These are phyloP conservation scores for Scolanthus callimorphus DNA, from an alignment of 92 coral and sea anemone genomes.

Conservation along the genomic window DNA sequence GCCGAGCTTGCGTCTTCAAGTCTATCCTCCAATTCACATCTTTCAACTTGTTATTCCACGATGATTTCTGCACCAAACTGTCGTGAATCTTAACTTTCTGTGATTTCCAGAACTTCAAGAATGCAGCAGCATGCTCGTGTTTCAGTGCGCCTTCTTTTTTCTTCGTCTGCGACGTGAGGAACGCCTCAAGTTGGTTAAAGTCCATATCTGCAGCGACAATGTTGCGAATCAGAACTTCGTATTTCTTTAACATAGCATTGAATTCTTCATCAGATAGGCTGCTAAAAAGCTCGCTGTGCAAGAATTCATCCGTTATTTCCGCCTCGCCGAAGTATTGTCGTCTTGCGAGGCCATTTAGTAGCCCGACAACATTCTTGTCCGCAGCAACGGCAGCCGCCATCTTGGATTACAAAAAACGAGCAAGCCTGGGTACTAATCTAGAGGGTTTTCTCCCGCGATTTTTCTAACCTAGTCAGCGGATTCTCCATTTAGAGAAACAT, in stretches of 20 bases:
- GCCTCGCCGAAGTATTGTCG: constrained; percentile 87
- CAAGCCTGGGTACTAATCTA: no score
- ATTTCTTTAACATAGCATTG: constrained; percentile 71
- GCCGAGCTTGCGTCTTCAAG: constrained; percentile 89
- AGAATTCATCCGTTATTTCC: constrained; percentile 87
- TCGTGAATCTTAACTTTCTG: constrained; percentile 94
- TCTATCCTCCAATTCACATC: constrained; percentile 95
- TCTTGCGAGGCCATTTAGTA: constrained; percentile 93
- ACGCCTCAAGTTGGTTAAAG: constrained; percentile 94
- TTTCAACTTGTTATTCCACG: constrained; percentile 86
- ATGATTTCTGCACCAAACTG: constrained; percentile 77
- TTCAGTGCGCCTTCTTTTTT: constrained; percentile 85
- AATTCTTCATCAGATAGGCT: constrained; percentile 81
- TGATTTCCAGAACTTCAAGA: constrained; percentile 96
- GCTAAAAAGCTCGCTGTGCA: constrained; percentile 83
- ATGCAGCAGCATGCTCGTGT: constrained; percentile 95
- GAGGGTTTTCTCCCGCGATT: no score
- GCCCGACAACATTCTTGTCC: constrained; percentile 91
- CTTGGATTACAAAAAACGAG: constrained; percentile 15
- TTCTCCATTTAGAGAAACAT: no score
- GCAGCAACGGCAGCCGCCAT: constrained; percentile 88
- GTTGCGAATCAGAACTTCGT: constrained; percentile 68
- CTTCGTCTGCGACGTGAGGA: constrained; percentile 87
- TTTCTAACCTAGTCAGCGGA: constrained; percentile 4
- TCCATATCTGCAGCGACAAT: constrained; percentile 98